These are phyloP conservation scores for Acinonyx jubatus DNA, from an alignment of 2,113 vertebrate genomes.

Conservation along the genomic window DNA sequence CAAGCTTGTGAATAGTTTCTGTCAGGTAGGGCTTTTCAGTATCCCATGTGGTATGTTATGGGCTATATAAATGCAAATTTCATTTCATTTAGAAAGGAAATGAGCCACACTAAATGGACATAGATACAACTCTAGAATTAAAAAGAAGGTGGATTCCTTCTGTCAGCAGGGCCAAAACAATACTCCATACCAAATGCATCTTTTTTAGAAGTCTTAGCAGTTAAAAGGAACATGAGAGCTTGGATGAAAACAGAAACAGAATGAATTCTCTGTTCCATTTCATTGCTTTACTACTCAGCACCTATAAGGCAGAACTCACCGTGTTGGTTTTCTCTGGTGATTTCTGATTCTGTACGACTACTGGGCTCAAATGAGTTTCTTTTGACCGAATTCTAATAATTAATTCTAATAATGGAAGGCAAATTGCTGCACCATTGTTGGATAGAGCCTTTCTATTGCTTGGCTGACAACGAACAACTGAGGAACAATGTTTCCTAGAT, in stretches of 20 bases:
- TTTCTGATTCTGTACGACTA: neutral
- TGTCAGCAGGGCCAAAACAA: constrained; percentile 49
- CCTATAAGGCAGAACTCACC: neutral
- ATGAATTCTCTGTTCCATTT: constrained; percentile 45
- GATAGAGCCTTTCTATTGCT: neutral
- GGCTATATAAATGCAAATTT: constrained; percentile 78
- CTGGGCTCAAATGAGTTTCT: neutral
- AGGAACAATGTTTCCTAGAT: neutral
- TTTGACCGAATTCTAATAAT: constrained; percentile 31
- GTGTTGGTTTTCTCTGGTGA: neutral
- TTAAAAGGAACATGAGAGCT: constrained; percentile 45
- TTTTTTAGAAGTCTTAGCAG: constrained; percentile 32
- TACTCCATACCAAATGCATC: constrained; percentile 35
- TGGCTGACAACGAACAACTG: neutral
- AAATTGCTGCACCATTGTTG: neutral
- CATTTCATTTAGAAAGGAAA: constrained; percentile 73
- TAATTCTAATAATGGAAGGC: constrained; percentile 43
- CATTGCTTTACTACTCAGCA: neutral
- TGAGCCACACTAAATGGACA: constrained; percentile 66
- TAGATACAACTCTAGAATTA: constrained; percentile 59
- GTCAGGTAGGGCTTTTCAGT: constrained; percentile 65
- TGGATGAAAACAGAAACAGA: constrained; percentile 32
- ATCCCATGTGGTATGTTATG: constrained; percentile 57
- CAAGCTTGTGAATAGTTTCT: constrained; percentile 66
- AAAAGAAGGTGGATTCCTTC: constrained; percentile 55